A percentile compares a stretch with the other conserved stretches of the same genome.
phyloP scores from a whole-genome alignment of 2,113 vertebrate genomes.

The Cyprinodon brontotheroides region DNA sequence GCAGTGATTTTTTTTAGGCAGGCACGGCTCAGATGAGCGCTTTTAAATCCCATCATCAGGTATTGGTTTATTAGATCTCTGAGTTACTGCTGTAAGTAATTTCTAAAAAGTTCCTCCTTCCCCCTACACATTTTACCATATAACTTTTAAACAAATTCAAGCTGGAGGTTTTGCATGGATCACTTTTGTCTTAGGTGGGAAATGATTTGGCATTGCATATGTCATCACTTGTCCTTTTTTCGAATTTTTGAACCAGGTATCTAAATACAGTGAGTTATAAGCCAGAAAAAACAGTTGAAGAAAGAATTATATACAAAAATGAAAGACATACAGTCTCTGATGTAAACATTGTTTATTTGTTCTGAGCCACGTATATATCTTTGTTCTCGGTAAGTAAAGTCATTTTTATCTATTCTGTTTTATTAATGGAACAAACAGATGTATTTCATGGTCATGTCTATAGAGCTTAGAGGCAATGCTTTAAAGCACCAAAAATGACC shows the following conservation, averaged over 20 bases:
- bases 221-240: neutral
- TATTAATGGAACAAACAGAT: conserved; percentile 52
- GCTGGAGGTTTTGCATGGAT: too few species aligned
- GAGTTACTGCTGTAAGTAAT: neutral
- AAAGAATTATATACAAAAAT: neutral
- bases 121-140: neutral
- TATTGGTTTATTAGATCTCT: neutral
- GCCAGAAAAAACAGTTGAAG: neutral
- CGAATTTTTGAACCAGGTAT: neutral
- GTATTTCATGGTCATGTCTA: conserved; percentile 15
- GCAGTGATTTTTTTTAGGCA: neutral
- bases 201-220: neutral
- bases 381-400: conserved; percentile 25
- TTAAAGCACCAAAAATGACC: conserved; percentile 36
- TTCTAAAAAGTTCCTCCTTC: neutral
- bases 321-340: neutral
- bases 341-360: conserved; percentile 13
- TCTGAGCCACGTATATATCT: conserved; percentile 21
- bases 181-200: neutral
- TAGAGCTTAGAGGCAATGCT: conserved; percentile 6
- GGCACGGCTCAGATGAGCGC: neutral
- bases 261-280: neutral
- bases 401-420: conserved; percentile 22
- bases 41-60: neutral
- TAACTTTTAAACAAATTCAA: neutral